Evolutionary conservation across 2,888 invertebrate genomes (phyloP).

Genomic region (Tachina lurida): DNA sequence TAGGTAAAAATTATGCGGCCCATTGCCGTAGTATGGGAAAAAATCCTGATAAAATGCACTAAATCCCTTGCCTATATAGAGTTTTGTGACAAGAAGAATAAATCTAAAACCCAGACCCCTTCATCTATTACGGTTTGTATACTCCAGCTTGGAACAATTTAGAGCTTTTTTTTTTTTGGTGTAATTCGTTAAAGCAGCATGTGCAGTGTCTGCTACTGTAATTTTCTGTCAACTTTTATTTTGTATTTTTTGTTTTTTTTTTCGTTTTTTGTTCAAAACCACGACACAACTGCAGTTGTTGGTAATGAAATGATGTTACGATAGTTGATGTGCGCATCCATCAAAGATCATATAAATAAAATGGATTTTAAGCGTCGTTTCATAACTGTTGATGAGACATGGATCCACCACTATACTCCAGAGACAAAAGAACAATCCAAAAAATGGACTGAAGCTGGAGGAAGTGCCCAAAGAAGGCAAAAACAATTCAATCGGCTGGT

Average conservation of each 20-base stretch:
- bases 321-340: conserved; percentile 69
- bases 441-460: no score
- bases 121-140: neutral
- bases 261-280: conserved; percentile 24
- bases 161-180: conserved; percentile 50
- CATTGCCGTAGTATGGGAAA: no score
- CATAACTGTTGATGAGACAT: no score
- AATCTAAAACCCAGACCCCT: neutral
- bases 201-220: conserved; percentile 71
- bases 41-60: no score
- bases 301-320: conserved; percentile 68
- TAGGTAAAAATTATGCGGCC: no score
- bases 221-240: conserved; percentile 73
- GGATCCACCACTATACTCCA: no score
- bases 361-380: no score
- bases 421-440: no score
- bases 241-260: conserved; percentile 26
- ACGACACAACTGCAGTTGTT: conserved; percentile 49
- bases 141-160: conserved; percentile 52
- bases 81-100: neutral
- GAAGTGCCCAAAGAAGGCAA: no score
- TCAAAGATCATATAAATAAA: conserved; percentile 71
- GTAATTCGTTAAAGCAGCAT: conserved; percentile 63
- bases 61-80: no score
- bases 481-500: no score